A percentile compares a stretch with the other conserved stretches of the same genome.
Evolutionary conservation across 2,113 vertebrate species (phyloP).

Genomic region (Tursiops truncatus): DNA sequence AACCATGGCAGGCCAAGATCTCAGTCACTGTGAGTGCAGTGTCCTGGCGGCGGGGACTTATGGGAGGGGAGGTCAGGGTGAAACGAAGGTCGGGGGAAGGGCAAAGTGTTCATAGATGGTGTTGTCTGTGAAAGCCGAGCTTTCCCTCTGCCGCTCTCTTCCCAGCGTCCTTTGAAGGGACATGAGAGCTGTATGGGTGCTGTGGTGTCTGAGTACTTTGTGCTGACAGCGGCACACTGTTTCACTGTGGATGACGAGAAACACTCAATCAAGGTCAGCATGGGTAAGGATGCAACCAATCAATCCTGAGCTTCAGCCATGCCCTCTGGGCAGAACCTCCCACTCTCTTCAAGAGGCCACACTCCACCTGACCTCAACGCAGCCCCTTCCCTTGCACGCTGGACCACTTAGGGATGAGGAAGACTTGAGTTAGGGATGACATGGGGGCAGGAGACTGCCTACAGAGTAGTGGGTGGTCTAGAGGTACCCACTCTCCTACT

Average conservation of each 20-base stretch:
- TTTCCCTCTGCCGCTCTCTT: neutral
- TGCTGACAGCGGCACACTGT: constrained; percentile 92
- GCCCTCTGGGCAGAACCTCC: neutral
- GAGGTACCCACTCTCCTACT: neutral
- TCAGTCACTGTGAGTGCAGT: constrained; percentile 73
- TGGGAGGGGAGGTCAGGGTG: neutral
- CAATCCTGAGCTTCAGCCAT: neutral
- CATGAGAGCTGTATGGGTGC: constrained; percentile 85
- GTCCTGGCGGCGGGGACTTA: neutral
- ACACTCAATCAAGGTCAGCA: constrained; percentile 65
- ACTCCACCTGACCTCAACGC: too few species aligned
- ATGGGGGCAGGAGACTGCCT: neutral
- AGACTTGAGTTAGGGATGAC: neutral
- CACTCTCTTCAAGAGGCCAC: neutral
- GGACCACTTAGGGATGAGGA: neutral
- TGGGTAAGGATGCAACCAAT: constrained; percentile 57
- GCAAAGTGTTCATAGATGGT: neutral
- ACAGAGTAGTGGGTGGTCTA: neutral
- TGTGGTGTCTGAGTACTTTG: constrained; percentile 85
- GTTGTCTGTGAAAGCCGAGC: neutral
- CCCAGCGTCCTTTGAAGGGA: constrained; percentile 52
- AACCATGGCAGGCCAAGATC: constrained; percentile 87
- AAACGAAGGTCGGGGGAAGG: neutral
- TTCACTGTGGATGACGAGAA: constrained; percentile 78
- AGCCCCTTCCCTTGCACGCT: neutral